Evolutionary conservation across 2,888 invertebrate genomes (phyloP).

Genomic region (Litoditis marina): DNA sequence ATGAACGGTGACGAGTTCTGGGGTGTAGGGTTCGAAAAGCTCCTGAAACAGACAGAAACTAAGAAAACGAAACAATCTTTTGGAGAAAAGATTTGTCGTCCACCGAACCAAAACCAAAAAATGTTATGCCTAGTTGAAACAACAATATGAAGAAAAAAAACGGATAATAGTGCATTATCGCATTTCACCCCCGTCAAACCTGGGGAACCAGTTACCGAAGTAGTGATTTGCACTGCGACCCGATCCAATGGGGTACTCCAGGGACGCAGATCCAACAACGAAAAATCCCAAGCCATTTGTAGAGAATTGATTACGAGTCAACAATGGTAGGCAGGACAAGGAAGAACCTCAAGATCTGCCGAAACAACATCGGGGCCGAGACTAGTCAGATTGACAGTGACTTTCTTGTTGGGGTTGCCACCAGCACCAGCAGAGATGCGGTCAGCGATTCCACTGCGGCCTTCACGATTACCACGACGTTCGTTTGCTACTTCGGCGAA

Average conservation of each 20-base stretch:
- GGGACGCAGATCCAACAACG: no score
- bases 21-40: conserved; percentile 15
- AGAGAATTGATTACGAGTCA: not conserved
- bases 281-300: no score
- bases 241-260: no score
- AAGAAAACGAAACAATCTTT: not conserved
- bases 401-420: conserved; percentile 10
- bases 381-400: conserved; percentile 19
- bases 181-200: no score
- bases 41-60: conserved; percentile 20
- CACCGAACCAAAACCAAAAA: no score
- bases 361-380: conserved; percentile 8
- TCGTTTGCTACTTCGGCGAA: not conserved
- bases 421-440: not conserved
- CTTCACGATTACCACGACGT: not conserved
- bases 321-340: not conserved
- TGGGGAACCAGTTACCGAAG: no score
- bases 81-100: not conserved
- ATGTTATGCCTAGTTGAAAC: no score
- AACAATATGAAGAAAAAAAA: no score
- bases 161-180: no score
- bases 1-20: conserved; percentile 19
- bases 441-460: not conserved
- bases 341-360: conserved; percentile 24
- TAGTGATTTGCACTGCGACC: no score